These are phyloP conservation scores for Sebastes kiyomatsui DNA, from an alignment of 2,797 vertebrate species.

Conservation along the genomic window DNA sequence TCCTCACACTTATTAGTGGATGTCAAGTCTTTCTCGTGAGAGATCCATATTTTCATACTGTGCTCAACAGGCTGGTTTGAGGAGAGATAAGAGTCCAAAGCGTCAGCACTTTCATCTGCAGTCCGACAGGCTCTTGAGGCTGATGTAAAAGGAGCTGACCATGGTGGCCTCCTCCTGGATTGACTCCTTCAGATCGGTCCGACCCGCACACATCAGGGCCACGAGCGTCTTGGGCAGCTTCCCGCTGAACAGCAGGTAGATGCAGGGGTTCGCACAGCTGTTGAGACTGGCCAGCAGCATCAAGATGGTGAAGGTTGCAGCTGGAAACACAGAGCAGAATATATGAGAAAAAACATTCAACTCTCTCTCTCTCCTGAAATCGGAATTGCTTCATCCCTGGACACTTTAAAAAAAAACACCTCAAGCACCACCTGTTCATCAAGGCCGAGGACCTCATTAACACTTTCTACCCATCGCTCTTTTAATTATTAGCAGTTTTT, in stretches of 20 bases:
- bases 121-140: slow-evolving; percentile 73
- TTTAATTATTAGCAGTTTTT: too few species aligned
- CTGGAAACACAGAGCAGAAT: slow-evolving; percentile 54
- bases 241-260: slow-evolving; percentile 81
- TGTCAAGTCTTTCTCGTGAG: not conserved
- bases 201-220: slow-evolving; percentile 45
- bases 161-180: slow-evolving; percentile 74
- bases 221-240: slow-evolving; percentile 60
- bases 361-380: not conserved
- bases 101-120: slow-evolving; percentile 41
- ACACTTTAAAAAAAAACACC: too few species aligned
- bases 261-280: slow-evolving; percentile 84
- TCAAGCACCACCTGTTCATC: too few species aligned
- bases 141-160: slow-evolving; percentile 79
- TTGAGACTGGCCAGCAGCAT: slow-evolving; percentile 85
- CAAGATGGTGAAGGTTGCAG: slow-evolving; percentile 78
- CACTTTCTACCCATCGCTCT: too few species aligned
- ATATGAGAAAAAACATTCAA: not conserved
- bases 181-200: slow-evolving; percentile 59
- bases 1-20: not conserved
- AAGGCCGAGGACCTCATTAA: too few species aligned
- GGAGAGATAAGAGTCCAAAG: not conserved
- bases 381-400: too few species aligned
- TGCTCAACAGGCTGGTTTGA: not conserved
- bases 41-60: not conserved